These are phyloP conservation scores for Cyclophora punctaria DNA, from an alignment of 2,888 invertebrate species.

Conservation along the genomic window DNA sequence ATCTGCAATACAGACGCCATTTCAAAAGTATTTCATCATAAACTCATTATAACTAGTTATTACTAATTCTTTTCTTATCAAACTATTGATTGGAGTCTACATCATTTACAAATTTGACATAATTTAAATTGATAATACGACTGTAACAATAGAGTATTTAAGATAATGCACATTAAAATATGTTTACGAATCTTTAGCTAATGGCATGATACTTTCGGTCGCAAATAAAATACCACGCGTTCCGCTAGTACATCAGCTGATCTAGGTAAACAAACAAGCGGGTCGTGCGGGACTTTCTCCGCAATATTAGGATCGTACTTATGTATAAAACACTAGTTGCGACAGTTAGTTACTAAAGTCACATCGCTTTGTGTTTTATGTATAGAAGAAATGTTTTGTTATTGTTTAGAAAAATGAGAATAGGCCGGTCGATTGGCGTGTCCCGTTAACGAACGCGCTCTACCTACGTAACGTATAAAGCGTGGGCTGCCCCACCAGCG, in stretches of 20 bases:
- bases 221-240: constrained; percentile 28
- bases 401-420: constrained; percentile 70
- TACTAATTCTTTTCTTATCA: not conserved
- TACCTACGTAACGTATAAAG: constrained; percentile 71
- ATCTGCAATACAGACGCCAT: not conserved
- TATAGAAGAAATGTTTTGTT: constrained; percentile 44
- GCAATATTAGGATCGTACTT: constrained; percentile 14
- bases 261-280: constrained; percentile 51
- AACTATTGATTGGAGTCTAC: not conserved
- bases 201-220: constrained; percentile 2
- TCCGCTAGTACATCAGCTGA: constrained; percentile 53
- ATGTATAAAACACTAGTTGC: constrained; percentile 10
- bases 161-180: not conserved
- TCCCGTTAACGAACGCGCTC: constrained; percentile 70
- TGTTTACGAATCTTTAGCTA: constrained; percentile 2
- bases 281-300: constrained; percentile 28
- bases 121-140: constrained; percentile 10
- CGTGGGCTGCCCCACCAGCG: constrained; percentile 67
- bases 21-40: not conserved
- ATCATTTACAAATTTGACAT: constrained; percentile 12
- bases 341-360: constrained; percentile 12
- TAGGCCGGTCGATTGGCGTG: constrained; percentile 69
- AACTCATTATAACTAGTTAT: not conserved
- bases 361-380: constrained; percentile 28
- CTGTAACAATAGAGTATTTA: constrained; percentile 5